Percentiles rank a stretch among this genome's conserved stretches.
These are phyloP conservation scores for Trachops cirrhosus DNA, from an alignment of 2,797 vertebrate genomes.

Conservation along the genomic window DNA sequence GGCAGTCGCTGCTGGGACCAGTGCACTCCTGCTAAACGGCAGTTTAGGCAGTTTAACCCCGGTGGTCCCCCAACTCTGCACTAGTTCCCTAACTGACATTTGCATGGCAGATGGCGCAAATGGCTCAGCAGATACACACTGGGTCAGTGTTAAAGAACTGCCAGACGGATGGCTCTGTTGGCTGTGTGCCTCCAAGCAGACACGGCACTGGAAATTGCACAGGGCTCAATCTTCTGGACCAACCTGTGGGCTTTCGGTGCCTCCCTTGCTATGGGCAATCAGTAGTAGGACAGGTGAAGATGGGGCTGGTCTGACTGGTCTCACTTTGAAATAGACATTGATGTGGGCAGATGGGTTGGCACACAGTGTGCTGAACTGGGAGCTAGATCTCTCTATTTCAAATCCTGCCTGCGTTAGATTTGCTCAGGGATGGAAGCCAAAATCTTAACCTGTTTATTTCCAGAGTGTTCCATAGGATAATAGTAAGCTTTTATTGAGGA, in stretches of 20 bases:
- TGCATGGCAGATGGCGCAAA: slow-evolving; percentile 84
- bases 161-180: slow-evolving; percentile 80
- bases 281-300: slow-evolving; percentile 69
- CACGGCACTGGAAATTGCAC: slow-evolving; percentile 64
- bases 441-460: slow-evolving; percentile 65
- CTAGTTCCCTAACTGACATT: slow-evolving; percentile 80
- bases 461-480: not conserved
- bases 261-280: slow-evolving; percentile 39
- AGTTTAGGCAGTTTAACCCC: slow-evolving; percentile 74
- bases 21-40: slow-evolving; percentile 68
- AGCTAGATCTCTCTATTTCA: slow-evolving; percentile 56
- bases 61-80: slow-evolving; percentile 72
- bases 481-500: not conserved
- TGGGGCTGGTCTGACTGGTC: slow-evolving; percentile 21
- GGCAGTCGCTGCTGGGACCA: slow-evolving; percentile 58
- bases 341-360: slow-evolving; percentile 75
- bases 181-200: slow-evolving; percentile 72
- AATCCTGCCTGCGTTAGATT: slow-evolving; percentile 59
- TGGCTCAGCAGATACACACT: slow-evolving; percentile 82
- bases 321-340: slow-evolving; percentile 65
- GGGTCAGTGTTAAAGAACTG: slow-evolving; percentile 80
- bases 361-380: slow-evolving; percentile 47
- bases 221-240: slow-evolving; percentile 68
- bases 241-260: slow-evolving; percentile 54
- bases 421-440: slow-evolving; percentile 44